A percentile compares a stretch with the other conserved stretches of the same genome.
These are phyloP conservation scores for Leptinotarsa lineolata DNA, from an alignment of 1,140 invertebrate species.

Conservation along the genomic window DNA sequence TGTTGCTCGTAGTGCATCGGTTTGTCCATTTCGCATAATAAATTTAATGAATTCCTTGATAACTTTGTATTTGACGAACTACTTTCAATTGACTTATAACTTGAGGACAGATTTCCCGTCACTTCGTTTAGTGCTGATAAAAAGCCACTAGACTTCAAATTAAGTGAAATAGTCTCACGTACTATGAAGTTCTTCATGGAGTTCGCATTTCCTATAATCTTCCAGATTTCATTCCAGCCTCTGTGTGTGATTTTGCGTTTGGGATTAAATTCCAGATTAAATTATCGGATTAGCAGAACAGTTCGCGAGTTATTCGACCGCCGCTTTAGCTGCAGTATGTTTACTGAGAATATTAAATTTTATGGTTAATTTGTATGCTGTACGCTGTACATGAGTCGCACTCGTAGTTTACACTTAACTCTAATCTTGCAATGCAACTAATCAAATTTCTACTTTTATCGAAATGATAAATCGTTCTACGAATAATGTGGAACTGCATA, in stretches of 20 bases:
- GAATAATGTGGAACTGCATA: background rate
- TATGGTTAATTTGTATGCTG: constrained; percentile 44
- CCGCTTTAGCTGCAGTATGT: constrained; percentile 40
- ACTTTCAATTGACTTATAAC: too few relatives aligned
- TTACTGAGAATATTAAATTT: constrained; percentile 46
- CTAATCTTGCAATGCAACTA: constrained; percentile 26
- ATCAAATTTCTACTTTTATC: background rate
- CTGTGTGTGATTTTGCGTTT: constrained; percentile 27
- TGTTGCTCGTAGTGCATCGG: too few relatives aligned
- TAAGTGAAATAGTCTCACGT: constrained; percentile 7
- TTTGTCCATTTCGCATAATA: too few relatives aligned
- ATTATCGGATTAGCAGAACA: constrained; percentile 36
- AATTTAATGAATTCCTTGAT: too few relatives aligned
- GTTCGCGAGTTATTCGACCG: constrained; percentile 41
- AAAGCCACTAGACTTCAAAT: background rate
- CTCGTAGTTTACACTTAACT: constrained; percentile 31
- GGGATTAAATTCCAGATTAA: constrained; percentile 36
- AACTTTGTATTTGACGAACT: too few relatives aligned
- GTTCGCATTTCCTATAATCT: constrained; percentile 19
- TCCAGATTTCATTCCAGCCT: constrained; percentile 22
- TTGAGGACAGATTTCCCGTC: too few relatives aligned
- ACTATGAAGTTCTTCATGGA: background rate
- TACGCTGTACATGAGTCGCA: constrained; percentile 28
- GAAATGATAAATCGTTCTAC: background rate
- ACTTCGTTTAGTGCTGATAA: too few relatives aligned